Base-by-base conservation (phyloP, 92 coral and sea anemone species). In the Epizoanthus stellaris region DNA sequence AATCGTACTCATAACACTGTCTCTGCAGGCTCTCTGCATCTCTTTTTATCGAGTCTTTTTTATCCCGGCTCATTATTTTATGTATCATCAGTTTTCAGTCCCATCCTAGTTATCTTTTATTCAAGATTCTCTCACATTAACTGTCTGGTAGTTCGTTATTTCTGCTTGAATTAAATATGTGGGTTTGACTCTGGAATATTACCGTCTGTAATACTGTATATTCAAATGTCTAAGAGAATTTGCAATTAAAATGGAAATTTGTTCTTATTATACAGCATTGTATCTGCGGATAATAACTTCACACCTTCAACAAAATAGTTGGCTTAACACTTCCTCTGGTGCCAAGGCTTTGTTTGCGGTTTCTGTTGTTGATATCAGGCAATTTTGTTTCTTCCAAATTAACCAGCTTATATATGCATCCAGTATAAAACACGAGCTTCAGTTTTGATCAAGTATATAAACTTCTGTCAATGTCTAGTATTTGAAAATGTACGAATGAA, bases 301-400 rank as follows among this genome's bases (percentile, higher is more conserved):
- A 58, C 92, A 89, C 92, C 92, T 89, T 76, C 74, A 58, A 89
- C 79, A 85, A 89, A 87, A 85, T 80, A 74, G 80, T 75, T 86
- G 72, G 83, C 83, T 79, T 79, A 79, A 53, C 83, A 63, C 42
- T 43, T 64, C 52, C 16, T 79, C 36, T 19, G 57, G 25, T 79
- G 38, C 83, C 14, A 79, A 63, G 60, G 71, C 83, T 79, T 79
- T 79, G 72, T 79, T 79, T 70, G 25, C 20, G 19, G 56, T 38
- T 43, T n/a, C 21, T 79, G 83, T 62, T 64, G 72, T 79, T 43
- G 12, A 8, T 58, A 58, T 20, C 67, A 63, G 56, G 58, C 19
- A 62, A 79, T 63, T 34, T 79, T 79, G 56, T 49, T 63, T 79
- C 25, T 39, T 40, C 61, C 36, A 79, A 79, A 64, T 79, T 79